Evolutionary conservation across 2,888 invertebrate species (phyloP).

Genomic region (Stenolophus ochropezus): DNA sequence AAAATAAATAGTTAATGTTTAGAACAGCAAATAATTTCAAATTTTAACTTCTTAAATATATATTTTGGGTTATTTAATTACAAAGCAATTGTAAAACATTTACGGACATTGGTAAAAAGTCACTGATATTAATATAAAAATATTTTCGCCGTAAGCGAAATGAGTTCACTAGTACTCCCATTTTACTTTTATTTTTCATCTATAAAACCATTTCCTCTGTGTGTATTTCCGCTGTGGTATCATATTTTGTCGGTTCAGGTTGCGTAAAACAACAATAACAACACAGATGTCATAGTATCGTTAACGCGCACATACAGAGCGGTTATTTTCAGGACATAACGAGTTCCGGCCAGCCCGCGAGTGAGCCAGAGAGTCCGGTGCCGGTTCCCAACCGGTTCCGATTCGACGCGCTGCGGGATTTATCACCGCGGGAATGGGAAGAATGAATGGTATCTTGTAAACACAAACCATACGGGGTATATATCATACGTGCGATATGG

Average conservation of each 20-base stretch:
- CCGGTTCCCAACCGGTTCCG: conserved; percentile 1
- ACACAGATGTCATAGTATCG: conserved; percentile 35
- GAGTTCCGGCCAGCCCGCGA: not conserved
- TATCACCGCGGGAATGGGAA: not conserved
- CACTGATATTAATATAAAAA: too few relatives aligned
- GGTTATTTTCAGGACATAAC: conserved; percentile 16
- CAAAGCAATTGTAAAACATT: too few relatives aligned
- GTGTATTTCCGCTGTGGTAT: conserved; percentile 1
- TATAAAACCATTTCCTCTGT: conserved; percentile 28
- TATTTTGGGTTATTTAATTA: too few relatives aligned
- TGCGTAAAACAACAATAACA: conserved; percentile 32
- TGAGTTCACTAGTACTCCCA: not conserved
- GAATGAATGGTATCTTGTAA: conserved; percentile 2
- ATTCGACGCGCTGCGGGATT: not conserved
- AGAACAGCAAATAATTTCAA: too few relatives aligned
- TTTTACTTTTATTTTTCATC: not conserved
- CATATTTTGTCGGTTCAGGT: conserved; percentile 24
- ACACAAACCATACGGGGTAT: not conserved
- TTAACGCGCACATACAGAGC: conserved; percentile 28
- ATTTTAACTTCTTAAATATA: too few relatives aligned
- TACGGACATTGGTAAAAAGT: too few relatives aligned
- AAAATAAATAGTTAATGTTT: too few relatives aligned
- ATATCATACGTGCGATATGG: not conserved
- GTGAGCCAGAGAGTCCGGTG: not conserved
- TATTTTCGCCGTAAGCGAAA: not conserved